phyloP scores from a whole-genome alignment of 2,888 invertebrate species.

The Euphydryas editha region DNA sequence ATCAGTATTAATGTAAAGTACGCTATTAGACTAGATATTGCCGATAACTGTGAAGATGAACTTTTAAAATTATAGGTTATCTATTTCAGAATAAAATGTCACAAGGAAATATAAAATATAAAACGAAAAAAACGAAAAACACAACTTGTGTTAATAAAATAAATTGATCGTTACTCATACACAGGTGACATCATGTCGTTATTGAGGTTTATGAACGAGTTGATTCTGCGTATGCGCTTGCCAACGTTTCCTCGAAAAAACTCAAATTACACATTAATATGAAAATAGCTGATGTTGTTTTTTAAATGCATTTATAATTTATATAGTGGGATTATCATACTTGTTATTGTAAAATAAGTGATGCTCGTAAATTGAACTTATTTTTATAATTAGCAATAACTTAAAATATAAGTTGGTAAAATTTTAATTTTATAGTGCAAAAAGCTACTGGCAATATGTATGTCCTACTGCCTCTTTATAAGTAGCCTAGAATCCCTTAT shows the following conservation, averaged over 20 bases:
- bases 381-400: not conserved
- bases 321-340: not conserved
- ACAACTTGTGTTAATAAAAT: not conserved
- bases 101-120: not conserved
- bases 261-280: constrained; percentile 25
- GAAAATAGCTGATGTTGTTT: constrained; percentile 12
- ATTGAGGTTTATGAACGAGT: constrained; percentile 28
- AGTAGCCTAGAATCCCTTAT: too few species aligned
- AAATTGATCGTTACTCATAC: constrained; percentile 12
- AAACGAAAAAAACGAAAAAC: not conserved
- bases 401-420: not conserved
- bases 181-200: constrained; percentile 33
- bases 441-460: too few species aligned
- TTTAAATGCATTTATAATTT: not conserved
- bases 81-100: too few species aligned
- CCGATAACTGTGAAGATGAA: too few species aligned
- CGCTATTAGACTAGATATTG: too few species aligned
- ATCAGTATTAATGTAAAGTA: too few species aligned
- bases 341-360: not conserved
- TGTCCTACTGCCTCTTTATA: too few species aligned
- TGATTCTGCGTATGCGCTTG: constrained; percentile 22
- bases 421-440: too few species aligned
- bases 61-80: too few species aligned
- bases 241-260: constrained; percentile 29
- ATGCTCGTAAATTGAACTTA: not conserved